phyloP scores from a whole-genome alignment of 2,888 invertebrate genomes.

The Mythimna ferrago region DNA sequence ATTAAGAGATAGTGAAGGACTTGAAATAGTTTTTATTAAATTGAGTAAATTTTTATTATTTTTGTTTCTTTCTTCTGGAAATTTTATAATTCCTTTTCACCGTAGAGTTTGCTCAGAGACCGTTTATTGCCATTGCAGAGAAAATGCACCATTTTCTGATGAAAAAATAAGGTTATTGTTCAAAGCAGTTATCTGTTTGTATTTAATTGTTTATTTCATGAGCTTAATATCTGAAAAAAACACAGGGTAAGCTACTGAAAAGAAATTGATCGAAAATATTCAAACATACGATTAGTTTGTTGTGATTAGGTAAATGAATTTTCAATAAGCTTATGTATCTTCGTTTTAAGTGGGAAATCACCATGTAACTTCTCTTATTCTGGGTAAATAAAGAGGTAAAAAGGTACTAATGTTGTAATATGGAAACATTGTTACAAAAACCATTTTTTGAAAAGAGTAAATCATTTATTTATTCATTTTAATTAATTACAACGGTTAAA shows the following conservation, averaged over 20 bases:
- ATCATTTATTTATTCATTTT: too few relatives aligned
- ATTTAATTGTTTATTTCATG: background rate
- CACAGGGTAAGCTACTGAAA: background rate
- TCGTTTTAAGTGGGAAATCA: too few relatives aligned
- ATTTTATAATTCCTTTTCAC: background rate
- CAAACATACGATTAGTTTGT: too few relatives aligned
- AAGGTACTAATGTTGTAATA: background rate
- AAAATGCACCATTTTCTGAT: background rate
- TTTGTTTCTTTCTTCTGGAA: slow-evolving; percentile 8
- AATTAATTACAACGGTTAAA: too few relatives aligned
- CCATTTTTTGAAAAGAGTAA: too few relatives aligned
- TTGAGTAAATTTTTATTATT: background rate
- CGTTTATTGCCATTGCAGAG: background rate
- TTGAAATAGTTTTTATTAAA: slow-evolving; percentile 1
- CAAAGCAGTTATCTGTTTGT: background rate
- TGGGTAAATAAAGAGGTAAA: too few relatives aligned
- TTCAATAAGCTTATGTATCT: too few relatives aligned
- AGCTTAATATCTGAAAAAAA: background rate
- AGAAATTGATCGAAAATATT: background rate
- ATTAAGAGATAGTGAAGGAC: slow-evolving; percentile 10
- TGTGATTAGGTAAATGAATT: background rate
- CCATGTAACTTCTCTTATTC: too few relatives aligned
- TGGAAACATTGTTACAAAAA: background rate
- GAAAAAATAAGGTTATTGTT: background rate
- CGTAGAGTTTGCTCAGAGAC: too few relatives aligned